Base-by-base conservation (phyloP, 2,113 vertebrate species). In the Sakesphorus luctuosus region DNA sequence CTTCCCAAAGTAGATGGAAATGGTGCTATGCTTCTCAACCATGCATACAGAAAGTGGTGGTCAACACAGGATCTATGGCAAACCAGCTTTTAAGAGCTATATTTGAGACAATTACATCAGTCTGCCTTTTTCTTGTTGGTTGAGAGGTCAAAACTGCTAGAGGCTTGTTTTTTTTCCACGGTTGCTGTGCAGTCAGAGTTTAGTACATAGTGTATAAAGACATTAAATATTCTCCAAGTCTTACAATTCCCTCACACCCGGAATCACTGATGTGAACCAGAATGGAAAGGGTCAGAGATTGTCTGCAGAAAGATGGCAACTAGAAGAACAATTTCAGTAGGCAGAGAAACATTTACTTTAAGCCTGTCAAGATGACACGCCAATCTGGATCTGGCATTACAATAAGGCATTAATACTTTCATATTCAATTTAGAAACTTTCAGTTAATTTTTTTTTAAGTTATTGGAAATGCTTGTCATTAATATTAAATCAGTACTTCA, bases 401-500 rank as follows among this genome's bases (percentile, higher is more conserved):
- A 89, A 25, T 43, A 86, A 18, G 26, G 66, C 65, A 94, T 5
- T 12, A 82, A 79, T 43, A 81, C 18, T 50, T 84, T 84, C 7
- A 59, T 69, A 91, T 95, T 91, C 58, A 66, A 69, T 80, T 75
- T 31, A 69, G 66, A 82, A 73, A 85, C 11, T 61, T 79, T n/a
- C 36, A 43, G 25, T 38, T 43, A 65, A 65, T 81, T 0, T 11
- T 85, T 78, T 92, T 75, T 10, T 44, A 89, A 88, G 35, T 4
- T 7, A 59, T 43, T 83, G 65, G 65, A 97, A 71, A 18, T 89
- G 93, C 58, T 66, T 90, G 47, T 44, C 61, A 67, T 69, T 63
- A 50, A 84, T 66, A 79, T 96, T 97, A 97, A 92, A 82, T 98
- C 97, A 98, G 33, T 79, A 89, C 33, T 98, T 98, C 59, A 99